A percentile compares a stretch with the other conserved stretches of the same genome.
phyloP scores from a whole-genome alignment of 2,113 vertebrate genomes.

The Pimephales promelas region DNA sequence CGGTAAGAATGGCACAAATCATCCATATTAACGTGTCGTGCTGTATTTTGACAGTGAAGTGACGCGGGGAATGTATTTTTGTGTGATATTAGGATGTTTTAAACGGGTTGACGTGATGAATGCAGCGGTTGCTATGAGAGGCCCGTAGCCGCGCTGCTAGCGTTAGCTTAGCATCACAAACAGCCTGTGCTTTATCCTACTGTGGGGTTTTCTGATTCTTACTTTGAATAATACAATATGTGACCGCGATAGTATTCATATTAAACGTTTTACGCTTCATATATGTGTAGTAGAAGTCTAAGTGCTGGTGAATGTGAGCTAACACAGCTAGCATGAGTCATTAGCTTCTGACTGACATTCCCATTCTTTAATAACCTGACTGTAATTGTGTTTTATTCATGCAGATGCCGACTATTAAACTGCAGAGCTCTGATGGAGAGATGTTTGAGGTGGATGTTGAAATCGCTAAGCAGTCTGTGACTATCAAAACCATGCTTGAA shows the following conservation, averaged over 20 bases:
- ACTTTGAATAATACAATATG: not conserved
- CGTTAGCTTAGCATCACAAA: conserved; percentile 24
- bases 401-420: conserved; percentile 97
- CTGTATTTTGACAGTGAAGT: not conserved
- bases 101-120: not conserved
- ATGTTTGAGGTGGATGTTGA: conserved; percentile 99
- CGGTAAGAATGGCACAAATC: not conserved
- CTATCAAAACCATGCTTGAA: conserved; percentile 99
- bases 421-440: conserved; percentile 99
- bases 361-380: not conserved
- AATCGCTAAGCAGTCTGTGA: conserved; percentile 98
- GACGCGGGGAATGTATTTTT: too few relatives aligned
- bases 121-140: conserved; percentile 28
- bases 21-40: not conserved
- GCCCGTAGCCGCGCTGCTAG: conserved; percentile 22
- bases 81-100: not conserved
- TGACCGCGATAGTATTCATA: not conserved
- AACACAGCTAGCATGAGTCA: not conserved
- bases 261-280: not conserved
- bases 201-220: not conserved
- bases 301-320: not conserved
- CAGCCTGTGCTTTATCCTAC: not conserved
- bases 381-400: conserved; percentile 43
- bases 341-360: not conserved
- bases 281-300: not conserved